Conservation (phyloP, 2,113 vertebrate species). For the Macrotus californicus region DNA sequence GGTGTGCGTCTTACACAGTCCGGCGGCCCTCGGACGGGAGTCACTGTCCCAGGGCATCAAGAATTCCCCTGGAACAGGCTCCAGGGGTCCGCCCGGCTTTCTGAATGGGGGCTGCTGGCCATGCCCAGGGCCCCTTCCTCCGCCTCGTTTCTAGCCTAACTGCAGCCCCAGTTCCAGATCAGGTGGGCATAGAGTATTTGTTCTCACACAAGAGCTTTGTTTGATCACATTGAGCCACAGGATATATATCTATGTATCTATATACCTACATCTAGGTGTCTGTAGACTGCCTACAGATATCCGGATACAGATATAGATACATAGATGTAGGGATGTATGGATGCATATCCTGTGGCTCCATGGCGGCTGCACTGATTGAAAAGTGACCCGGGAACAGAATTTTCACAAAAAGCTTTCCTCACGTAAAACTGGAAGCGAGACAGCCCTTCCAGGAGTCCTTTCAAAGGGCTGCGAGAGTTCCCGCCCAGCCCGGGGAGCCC, state of each 20-base stretch:
- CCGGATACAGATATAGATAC: too few relatives aligned
- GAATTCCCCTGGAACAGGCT: neutral
- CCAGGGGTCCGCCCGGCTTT: rapidly evolving
- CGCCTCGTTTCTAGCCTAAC: neutral
- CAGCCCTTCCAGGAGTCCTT: neutral
- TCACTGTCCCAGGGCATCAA: neutral
- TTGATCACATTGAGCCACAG: neutral
- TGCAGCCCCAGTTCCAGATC: neutral
- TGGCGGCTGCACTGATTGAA: neutral
- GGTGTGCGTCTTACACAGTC: too few relatives aligned
- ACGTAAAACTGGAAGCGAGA: neutral
- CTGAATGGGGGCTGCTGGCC: too few relatives aligned
- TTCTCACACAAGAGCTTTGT: neutral
- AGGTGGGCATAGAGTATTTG: neutral
- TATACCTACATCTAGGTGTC: too few relatives aligned
- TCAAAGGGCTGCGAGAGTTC: neutral
- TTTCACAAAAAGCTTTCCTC: neutral
- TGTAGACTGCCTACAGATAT: too few relatives aligned
- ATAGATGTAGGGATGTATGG: too few relatives aligned
- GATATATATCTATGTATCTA: too few relatives aligned
- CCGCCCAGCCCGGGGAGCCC: neutral
- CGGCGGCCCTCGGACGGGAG: neutral
- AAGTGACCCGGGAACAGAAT: neutral
- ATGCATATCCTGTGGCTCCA: neutral
- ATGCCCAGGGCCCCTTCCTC: neutral